Evolutionary conservation across 2,797 vertebrate genomes (phyloP).

Genomic region (Anabas testudineus): DNA sequence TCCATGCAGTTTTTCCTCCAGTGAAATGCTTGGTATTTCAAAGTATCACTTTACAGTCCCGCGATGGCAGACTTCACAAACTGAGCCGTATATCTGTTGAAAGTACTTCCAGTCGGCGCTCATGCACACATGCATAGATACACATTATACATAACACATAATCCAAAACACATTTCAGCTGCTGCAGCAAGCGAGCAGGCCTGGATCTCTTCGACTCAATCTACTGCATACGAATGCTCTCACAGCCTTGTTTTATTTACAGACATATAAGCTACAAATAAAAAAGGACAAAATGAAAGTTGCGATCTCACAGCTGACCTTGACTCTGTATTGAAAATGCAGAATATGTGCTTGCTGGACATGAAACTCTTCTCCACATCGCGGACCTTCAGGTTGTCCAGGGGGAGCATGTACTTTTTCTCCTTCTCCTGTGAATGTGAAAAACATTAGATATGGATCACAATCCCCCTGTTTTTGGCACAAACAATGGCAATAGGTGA

Average conservation of each 20-base stretch:
- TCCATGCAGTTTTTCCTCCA: neutral
- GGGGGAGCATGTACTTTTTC: conserved; percentile 94
- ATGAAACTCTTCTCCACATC: conserved; percentile 93
- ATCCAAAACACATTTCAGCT: conserved; percentile 58
- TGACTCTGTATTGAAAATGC: conserved; percentile 96
- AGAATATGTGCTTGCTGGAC: conserved; percentile 95
- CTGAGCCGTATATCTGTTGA: conserved; percentile 9
- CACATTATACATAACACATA: conserved; percentile 34
- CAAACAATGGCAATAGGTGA: conserved; percentile 43
- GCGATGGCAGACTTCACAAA: conserved; percentile 1
- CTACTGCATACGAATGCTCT: conserved; percentile 7
- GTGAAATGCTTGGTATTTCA: neutral
- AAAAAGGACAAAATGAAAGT: neutral
- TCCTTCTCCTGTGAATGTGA: conserved; percentile 88
- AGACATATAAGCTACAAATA: conserved; percentile 1
- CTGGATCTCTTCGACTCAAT: conserved; percentile 30
- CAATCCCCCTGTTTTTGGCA: neutral
- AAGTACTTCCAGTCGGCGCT: conserved; percentile 6
- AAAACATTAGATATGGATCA: conserved; percentile 35
- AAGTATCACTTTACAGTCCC: neutral
- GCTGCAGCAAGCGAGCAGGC: conserved; percentile 27
- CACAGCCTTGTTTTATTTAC: conserved; percentile 17
- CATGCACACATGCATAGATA: conserved; percentile 27
- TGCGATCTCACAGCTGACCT: conserved; percentile 64
- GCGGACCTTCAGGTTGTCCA: conserved; percentile 94